Percentiles rank a stretch among this genome's conserved stretches.
These are phyloP conservation scores for Spinibarbus caldwelli DNA, from an alignment of 2,797 vertebrate species.

Conservation along the genomic window DNA sequence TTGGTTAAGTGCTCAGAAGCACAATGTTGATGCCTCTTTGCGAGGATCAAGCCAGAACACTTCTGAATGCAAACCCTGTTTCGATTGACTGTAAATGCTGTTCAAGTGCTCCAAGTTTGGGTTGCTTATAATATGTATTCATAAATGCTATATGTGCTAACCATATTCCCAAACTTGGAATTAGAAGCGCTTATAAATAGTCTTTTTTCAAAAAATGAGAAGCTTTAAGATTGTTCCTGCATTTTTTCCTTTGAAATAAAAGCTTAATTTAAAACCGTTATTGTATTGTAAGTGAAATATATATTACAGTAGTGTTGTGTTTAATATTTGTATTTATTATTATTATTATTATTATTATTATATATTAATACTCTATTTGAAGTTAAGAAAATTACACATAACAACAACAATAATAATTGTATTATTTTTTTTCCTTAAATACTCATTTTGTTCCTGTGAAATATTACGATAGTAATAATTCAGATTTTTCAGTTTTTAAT, in stretches of 20 bases:
- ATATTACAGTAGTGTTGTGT: background rate
- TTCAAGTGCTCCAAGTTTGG: background rate
- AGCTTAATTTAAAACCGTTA: background rate
- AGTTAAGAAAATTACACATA: background rate
- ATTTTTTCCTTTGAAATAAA: too few relatives aligned
- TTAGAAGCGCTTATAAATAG: too few relatives aligned
- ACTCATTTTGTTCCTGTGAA: background rate
- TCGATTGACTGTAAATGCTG: background rate
- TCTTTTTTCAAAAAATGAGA: too few relatives aligned
- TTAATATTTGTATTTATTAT: background rate
- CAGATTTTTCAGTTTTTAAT: too few relatives aligned
- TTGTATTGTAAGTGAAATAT: background rate
- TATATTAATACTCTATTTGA: background rate
- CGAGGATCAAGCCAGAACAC: background rate
- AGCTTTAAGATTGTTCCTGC: too few relatives aligned
- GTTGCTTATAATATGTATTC: background rate
- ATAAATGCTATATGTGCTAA: too few relatives aligned
- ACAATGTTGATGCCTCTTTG: background rate
- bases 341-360: background rate
- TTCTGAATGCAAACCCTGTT: background rate
- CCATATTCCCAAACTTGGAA: too few relatives aligned
- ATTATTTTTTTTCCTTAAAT: background rate
- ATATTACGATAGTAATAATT: background rate
- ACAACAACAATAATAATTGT: background rate
- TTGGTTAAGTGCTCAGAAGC: constrained; percentile 4